phyloP scores from a whole-genome alignment of 1,140 invertebrate species.

The Drosophila ananassae region DNA sequence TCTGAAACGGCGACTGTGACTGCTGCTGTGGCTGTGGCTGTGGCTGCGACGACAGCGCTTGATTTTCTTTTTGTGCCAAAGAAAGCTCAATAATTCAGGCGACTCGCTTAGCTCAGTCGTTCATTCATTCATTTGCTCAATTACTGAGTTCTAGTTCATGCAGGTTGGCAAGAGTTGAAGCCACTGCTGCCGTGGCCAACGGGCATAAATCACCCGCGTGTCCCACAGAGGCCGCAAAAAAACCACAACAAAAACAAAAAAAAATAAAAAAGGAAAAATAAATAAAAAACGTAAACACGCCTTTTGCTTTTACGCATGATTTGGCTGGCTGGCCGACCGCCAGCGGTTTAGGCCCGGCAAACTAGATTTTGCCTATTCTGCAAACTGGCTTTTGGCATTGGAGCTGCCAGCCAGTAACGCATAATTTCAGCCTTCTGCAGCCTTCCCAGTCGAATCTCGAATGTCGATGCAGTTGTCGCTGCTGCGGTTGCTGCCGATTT shows the following conservation, averaged over 20 bases:
- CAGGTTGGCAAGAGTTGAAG: conserved; percentile 15
- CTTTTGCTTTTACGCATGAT: conserved; percentile 78
- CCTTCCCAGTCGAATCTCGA: conserved; percentile 40
- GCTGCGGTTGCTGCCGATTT: conserved; percentile 16
- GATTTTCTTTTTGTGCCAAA: conserved; percentile 66
- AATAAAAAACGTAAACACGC: conserved; percentile 44
- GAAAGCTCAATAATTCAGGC: conserved; percentile 79
- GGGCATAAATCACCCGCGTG: conserved; percentile 71
- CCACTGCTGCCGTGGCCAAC: conserved; percentile 43
- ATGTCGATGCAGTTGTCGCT: conserved; percentile 60
- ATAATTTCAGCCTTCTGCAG: conserved; percentile 66
- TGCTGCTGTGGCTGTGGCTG: conserved; percentile 1
- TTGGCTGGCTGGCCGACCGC: conserved; percentile 45
- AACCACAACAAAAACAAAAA: conserved; percentile 6
- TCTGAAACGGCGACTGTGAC: conserved; percentile 33
- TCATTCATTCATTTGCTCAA: conserved; percentile 71
- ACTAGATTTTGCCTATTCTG: conserved; percentile 80
- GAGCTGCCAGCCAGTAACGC: conserved; percentile 62
- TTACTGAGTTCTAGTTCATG: conserved; percentile 80
- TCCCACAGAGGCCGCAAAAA: conserved; percentile 54
- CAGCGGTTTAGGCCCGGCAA: conserved; percentile 59
- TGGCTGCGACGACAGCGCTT: conserved; percentile 12
- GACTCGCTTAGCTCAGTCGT: conserved; percentile 30
- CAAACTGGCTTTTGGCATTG: conserved; percentile 78
- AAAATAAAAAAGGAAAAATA: conserved; percentile 17